Conservation (phyloP, 2,888 invertebrate genomes). For the Drosophila eohydei region DNA sequence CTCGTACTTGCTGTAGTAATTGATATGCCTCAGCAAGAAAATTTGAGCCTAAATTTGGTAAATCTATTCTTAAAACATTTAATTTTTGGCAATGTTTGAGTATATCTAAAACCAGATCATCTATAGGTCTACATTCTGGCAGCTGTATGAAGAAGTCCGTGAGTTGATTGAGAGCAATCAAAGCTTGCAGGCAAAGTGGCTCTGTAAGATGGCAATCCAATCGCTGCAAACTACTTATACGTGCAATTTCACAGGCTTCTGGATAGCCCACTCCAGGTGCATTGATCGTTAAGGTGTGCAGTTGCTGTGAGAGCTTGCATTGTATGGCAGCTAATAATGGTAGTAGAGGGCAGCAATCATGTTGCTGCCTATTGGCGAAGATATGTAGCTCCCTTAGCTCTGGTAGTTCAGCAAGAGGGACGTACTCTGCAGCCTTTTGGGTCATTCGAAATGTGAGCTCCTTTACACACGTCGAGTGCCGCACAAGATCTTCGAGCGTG, state of each 20-base stretch:
- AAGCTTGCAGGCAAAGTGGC: constrained; percentile 10
- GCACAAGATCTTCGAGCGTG: constrained; percentile 24
- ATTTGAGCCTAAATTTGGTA: constrained; percentile 4
- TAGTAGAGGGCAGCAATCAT: constrained; percentile 11
- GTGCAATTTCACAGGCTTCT: constrained; percentile 25
- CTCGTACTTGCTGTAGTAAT: constrained; percentile 13
- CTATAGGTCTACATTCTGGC: constrained; percentile 10
- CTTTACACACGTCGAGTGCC: constrained; percentile 19
- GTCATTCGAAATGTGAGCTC: constrained; percentile 25
- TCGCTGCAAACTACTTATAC: constrained; percentile 6
- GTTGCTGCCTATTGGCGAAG: constrained; percentile 2
- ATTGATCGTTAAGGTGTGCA: constrained; percentile 18
- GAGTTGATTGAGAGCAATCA: constrained; percentile 7
- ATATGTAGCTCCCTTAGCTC: constrained; percentile 13
- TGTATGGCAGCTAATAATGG: constrained; percentile 25
- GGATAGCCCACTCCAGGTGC: constrained; percentile 19
- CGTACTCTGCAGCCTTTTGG: constrained; percentile 23
- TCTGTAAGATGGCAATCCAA: constrained; percentile 24
- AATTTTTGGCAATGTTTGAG: constrained; percentile 19
- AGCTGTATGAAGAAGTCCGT: constrained; percentile 16
- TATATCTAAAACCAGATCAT: constrained; percentile 15
- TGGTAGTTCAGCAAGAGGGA: constrained; percentile 18
- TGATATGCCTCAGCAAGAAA: constrained; percentile 11
- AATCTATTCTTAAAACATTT: constrained; percentile 20
- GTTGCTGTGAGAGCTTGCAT: constrained; percentile 15